Percentiles rank a stretch among this genome's conserved stretches.
phyloP scores from a whole-genome alignment of 2,113 vertebrate species.

The Junco hyemalis region DNA sequence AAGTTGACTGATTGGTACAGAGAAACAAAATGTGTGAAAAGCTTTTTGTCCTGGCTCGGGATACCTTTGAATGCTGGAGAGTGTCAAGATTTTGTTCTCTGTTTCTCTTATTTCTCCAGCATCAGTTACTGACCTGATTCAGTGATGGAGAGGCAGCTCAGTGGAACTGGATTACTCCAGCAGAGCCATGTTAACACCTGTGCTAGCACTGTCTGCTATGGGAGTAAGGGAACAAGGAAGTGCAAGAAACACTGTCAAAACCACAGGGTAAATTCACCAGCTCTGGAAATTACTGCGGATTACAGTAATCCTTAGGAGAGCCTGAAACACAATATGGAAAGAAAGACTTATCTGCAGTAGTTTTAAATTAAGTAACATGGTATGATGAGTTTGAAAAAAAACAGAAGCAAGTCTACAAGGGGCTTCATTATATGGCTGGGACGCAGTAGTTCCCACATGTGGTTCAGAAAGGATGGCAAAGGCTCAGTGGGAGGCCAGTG shows the following conservation, averaged over 20 bases:
- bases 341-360: background rate
- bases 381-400: background rate
- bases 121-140: background rate
- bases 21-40: background rate
- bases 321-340: background rate
- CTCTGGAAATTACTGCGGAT: fast-evolving
- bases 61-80: background rate
- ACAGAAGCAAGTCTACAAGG: background rate
- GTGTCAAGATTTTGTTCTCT: background rate
- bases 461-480: background rate
- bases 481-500: background rate
- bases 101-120: background rate
- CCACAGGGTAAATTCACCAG: background rate
- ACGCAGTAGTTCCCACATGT: background rate
- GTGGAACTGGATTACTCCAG: background rate
- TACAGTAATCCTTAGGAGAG: background rate
- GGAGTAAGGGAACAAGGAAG: background rate
- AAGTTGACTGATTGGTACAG: background rate
- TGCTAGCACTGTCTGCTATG: background rate
- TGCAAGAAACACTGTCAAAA: background rate
- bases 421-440: background rate
- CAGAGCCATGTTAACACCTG: background rate
- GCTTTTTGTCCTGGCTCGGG: background rate
- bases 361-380: background rate
- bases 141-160: background rate